A percentile compares a stretch with the other conserved stretches of the same genome.
phyloP scores from a whole-genome alignment of 2,888 invertebrate species.

The Notodromas monacha region DNA sequence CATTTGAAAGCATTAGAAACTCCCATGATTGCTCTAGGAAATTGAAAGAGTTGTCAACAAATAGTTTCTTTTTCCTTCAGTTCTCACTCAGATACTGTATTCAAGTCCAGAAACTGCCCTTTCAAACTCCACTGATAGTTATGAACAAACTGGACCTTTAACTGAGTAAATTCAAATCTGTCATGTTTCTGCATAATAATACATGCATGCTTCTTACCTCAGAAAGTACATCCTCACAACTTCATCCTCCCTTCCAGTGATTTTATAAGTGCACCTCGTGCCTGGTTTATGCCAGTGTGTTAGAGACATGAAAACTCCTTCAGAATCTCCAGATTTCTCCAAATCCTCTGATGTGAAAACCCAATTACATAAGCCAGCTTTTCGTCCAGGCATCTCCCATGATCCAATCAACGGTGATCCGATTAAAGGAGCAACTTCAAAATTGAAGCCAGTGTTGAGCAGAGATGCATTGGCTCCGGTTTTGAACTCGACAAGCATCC shows the following conservation, averaged over 20 bases:
- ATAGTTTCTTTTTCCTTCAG: no score
- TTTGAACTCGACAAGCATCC: conserved; percentile 13
- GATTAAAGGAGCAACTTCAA: conserved; percentile 73
- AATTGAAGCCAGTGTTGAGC: conserved; percentile 68
- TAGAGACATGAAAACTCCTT: conserved; percentile 60
- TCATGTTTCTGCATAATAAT: no score
- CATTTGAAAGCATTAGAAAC: no score
- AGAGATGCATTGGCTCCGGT: conserved; percentile 23
- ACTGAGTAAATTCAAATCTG: no score
- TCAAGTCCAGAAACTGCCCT: no score
- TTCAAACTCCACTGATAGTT: no score
- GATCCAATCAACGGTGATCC: conserved; percentile 68
- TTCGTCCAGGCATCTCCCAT: conserved; percentile 54
- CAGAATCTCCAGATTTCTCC: conserved; percentile 38
- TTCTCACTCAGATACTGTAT: no score
- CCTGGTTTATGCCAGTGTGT: conserved; percentile 81
- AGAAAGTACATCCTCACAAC: conserved; percentile 64
- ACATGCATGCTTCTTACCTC: no score
- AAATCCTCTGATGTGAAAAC: conserved; percentile 30
- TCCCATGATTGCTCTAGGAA: no score
- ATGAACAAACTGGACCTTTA: no score
- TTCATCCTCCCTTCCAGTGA: conserved; percentile 52
- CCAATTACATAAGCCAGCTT: conserved; percentile 47
- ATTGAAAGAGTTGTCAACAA: no score
- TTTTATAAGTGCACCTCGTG: conserved; percentile 62